Evolutionary conservation across 1,140 invertebrate species (phyloP).

Genomic region (Tyrophagus putrescentiae): DNA sequence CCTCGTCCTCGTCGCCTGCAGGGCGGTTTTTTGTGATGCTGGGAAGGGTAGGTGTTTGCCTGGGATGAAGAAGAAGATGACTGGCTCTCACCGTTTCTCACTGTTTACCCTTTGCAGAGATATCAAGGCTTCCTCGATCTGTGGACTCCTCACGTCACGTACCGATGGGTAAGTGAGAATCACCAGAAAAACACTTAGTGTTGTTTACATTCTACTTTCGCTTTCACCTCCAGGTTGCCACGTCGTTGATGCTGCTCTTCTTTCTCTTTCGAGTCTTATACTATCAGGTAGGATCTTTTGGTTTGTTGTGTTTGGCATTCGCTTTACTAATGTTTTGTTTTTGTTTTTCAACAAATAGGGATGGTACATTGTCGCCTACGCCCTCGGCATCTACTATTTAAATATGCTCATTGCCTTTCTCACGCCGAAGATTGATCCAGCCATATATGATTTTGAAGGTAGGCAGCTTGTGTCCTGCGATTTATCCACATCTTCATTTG

Average conservation of each 20-base stretch:
- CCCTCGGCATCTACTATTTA: constrained; percentile 93
- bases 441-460: constrained; percentile 54
- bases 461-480: not conserved
- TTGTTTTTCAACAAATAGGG: constrained; percentile 60
- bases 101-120: constrained; percentile 31
- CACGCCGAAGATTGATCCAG: constrained; percentile 96
- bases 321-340: constrained; percentile 19
- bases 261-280: constrained; percentile 32
- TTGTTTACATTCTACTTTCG: not conserved
- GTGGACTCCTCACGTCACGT: constrained; percentile 39
- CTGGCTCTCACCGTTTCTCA: too few species aligned
- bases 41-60: not conserved
- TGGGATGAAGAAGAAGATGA: too few species aligned
- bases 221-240: constrained; percentile 28
- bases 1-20: not conserved
- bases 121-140: constrained; percentile 43
- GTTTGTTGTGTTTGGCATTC: constrained; percentile 15
- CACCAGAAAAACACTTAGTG: not conserved
- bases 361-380: constrained; percentile 99
- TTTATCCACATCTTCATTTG: constrained; percentile 4
- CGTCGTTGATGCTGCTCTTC: constrained; percentile 34
- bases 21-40: not conserved
- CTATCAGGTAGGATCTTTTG: constrained; percentile 28
- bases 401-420: constrained; percentile 99
- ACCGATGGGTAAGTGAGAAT: constrained; percentile 36